Evolutionary conservation across 2,888 invertebrate species (phyloP).

Genomic region (Rhamnusium bicolor): DNA sequence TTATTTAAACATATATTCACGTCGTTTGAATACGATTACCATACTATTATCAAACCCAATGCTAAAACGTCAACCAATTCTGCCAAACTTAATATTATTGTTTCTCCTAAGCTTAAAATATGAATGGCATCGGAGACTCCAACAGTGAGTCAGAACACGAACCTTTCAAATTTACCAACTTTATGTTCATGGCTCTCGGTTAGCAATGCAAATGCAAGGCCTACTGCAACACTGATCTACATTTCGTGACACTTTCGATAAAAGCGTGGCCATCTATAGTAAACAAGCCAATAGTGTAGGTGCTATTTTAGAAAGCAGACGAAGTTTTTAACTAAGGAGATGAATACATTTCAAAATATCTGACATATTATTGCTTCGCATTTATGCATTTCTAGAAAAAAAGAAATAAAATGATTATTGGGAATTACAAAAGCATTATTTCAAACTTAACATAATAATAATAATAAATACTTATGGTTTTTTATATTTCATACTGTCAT

Average conservation of each 20-base stretch:
- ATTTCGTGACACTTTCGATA: conserved; percentile 48
- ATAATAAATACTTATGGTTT: no score
- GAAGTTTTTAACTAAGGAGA: neutral
- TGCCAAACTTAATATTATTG: neutral
- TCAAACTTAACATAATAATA: no score
- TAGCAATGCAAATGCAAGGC: conserved; percentile 45
- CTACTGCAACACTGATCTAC: conserved; percentile 57
- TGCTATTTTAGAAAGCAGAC: conserved; percentile 10
- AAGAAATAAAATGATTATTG: no score
- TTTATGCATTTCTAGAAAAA: no score
- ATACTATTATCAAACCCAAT: neutral
- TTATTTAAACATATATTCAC: neutral
- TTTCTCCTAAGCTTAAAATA: conserved; percentile 12
- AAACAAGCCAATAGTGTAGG: conserved; percentile 22
- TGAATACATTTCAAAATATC: neutral
- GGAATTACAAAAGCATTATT: no score
- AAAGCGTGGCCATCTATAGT: conserved; percentile 28
- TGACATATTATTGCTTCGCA: no score
- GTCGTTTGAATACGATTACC: neutral
- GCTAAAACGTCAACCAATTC: neutral
- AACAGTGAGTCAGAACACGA: conserved; percentile 49
- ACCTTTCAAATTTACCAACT: conserved; percentile 47
- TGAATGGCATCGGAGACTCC: conserved; percentile 37
- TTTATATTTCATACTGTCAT: no score
- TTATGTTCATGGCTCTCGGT: conserved; percentile 44